phyloP scores from a whole-genome alignment of 1,140 invertebrate genomes.

The Eueides isabella region DNA sequence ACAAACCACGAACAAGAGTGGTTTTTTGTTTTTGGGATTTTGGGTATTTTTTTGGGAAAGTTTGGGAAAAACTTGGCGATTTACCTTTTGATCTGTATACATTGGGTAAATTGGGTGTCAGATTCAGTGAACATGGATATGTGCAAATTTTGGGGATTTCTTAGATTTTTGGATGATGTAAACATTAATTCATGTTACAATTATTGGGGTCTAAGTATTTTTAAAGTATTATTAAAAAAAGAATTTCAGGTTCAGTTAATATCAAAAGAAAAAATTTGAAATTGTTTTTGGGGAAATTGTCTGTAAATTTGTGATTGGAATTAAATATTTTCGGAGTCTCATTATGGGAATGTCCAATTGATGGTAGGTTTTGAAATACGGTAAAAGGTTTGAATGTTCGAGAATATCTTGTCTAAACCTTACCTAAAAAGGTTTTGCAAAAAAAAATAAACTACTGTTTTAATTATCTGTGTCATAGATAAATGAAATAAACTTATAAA shows the following conservation, averaged over 20 bases:
- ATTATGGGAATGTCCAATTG: no score
- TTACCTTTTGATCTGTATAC: constrained; percentile 44
- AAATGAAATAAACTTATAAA: background rate
- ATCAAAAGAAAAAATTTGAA: no score
- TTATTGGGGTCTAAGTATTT: no score
- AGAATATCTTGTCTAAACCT: background rate
- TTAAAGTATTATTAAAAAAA: no score
- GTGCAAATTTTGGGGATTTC: background rate
- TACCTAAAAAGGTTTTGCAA: background rate
- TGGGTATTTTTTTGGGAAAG: background rate
- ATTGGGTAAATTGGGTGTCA: constrained; percentile 60
- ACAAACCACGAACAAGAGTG: no score
- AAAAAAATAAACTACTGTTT: background rate
- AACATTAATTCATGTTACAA: no score
- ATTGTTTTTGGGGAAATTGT: background rate
- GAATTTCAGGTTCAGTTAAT: no score
- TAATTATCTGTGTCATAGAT: background rate
- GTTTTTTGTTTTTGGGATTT: background rate
- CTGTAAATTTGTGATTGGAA: no score
- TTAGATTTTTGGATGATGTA: no score
- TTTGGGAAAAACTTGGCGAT: background rate
- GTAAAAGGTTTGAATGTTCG: background rate
- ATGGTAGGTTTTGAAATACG: background rate
- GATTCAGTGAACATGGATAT: constrained; percentile 47
- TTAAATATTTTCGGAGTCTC: no score